A percentile compares a stretch with the other conserved stretches of the same genome.
These are phyloP conservation scores for Spongia lamella DNA, from an alignment of 37 sponge, comb jelly and placozoan species.

Conservation along the genomic window DNA sequence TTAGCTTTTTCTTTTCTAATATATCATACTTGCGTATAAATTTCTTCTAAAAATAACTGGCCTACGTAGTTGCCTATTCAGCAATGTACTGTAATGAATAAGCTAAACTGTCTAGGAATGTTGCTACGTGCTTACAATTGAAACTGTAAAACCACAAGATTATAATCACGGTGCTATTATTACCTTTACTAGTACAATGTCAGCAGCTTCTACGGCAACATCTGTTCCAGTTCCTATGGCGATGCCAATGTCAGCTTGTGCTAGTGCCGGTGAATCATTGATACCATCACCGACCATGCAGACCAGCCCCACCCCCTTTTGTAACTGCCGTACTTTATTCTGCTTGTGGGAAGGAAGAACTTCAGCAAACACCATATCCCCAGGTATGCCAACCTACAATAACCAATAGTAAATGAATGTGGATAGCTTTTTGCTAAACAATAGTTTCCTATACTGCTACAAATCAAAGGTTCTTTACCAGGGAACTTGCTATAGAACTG, in stretches of 20 bases:
- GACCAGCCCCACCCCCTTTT: slow-evolving; percentile 35
- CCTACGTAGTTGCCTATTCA: too few species aligned
- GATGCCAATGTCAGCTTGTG: slow-evolving; percentile 90
- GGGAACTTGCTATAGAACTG: too few species aligned
- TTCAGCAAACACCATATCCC: slow-evolving; percentile 72
- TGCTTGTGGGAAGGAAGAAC: slow-evolving; percentile 87
- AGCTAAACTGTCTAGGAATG: too few species aligned
- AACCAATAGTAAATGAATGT: too few species aligned
- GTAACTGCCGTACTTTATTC: slow-evolving; percentile 55
- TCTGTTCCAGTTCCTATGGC: slow-evolving; percentile 93
- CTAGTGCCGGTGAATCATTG: slow-evolving; percentile 92
- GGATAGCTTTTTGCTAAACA: too few species aligned
- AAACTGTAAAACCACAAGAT: not conserved
- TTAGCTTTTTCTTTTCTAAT: too few species aligned
- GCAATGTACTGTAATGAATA: too few species aligned
- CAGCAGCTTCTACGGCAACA: slow-evolving; percentile 91
- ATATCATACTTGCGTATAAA: too few species aligned
- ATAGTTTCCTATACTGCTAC: too few species aligned
- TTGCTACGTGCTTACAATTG: too few species aligned
- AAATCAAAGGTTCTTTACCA: too few species aligned
- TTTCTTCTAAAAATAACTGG: too few species aligned
- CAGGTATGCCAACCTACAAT: slow-evolving; percentile 62
- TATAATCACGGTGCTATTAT: not conserved
- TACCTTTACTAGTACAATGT: slow-evolving; percentile 84
- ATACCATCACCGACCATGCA: slow-evolving; percentile 88